Conservation (phyloP, 35 echinoderm and acorn worm genomes). For the Holothuria glaberrima region DNA sequence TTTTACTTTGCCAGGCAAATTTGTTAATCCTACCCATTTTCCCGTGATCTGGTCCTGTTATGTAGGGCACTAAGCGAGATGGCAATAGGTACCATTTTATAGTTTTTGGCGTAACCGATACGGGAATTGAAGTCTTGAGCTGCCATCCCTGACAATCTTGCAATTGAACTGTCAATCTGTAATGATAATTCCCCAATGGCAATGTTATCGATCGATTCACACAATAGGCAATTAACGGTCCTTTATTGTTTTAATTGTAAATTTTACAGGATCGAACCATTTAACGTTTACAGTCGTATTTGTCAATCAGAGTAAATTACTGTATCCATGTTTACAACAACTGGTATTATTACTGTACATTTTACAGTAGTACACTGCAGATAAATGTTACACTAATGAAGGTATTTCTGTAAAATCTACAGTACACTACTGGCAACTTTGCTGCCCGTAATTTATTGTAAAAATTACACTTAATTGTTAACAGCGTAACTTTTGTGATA, state of each 20-base stretch:
- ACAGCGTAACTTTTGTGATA: too few species aligned
- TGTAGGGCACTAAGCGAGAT: neutral
- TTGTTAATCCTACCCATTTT: neutral
- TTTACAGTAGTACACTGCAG: too few species aligned
- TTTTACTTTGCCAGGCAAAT: neutral
- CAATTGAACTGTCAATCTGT: neutral
- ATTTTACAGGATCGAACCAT: slow-evolving; percentile 1
- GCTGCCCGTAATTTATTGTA: too few species aligned
- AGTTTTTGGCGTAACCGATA: neutral
- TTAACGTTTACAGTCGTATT: slow-evolving; percentile 18
- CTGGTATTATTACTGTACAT: too few species aligned
- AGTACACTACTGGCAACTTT: too few species aligned
- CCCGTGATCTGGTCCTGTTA: neutral
- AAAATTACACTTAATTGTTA: too few species aligned
- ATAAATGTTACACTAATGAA: too few species aligned
- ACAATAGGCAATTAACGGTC: neutral
- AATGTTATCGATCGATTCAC: neutral
- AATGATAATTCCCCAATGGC: slow-evolving; percentile 16
- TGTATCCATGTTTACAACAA: too few species aligned
- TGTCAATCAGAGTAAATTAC: slow-evolving; percentile 6
- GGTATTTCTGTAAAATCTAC: too few species aligned
- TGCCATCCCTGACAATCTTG: neutral
- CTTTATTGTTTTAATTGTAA: neutral
- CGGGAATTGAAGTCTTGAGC: neutral
- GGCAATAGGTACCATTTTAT: neutral